Evolutionary conservation across 1,140 invertebrate species (phyloP).

Genomic region (Lepidostoma basale): DNA sequence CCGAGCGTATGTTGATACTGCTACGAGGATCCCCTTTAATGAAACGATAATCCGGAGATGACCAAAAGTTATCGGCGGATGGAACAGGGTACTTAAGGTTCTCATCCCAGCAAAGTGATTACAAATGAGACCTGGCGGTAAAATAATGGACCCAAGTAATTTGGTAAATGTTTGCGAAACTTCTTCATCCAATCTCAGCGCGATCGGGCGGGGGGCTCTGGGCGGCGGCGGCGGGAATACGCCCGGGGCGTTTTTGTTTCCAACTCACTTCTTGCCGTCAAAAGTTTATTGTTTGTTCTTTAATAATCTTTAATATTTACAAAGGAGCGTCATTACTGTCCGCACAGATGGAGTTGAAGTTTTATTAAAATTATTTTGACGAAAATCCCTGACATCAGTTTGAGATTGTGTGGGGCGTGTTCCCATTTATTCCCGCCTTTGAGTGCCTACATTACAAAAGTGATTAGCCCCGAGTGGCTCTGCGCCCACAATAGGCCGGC

Average conservation of each 20-base stretch:
- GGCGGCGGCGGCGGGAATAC: not conserved
- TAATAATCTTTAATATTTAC: slow-evolving; percentile 47
- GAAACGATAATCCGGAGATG: slow-evolving; percentile 11
- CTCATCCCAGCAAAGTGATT: slow-evolving; percentile 35
- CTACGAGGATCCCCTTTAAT: not conserved
- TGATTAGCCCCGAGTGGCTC: slow-evolving; percentile 9
- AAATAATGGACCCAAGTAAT: slow-evolving; percentile 45
- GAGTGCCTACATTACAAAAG: slow-evolving; percentile 18
- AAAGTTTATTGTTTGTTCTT: slow-evolving; percentile 46
- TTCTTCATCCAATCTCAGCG: slow-evolving; percentile 42
- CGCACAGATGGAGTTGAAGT: slow-evolving; percentile 44
- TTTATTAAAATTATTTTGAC: slow-evolving; percentile 44
- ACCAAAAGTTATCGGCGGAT: slow-evolving; percentile 30
- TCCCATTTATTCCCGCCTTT: slow-evolving; percentile 17
- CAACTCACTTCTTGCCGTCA: slow-evolving; percentile 44
- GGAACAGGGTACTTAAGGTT: slow-evolving; percentile 12
- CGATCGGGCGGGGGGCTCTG: not conserved
- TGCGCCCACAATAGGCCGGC: not conserved
- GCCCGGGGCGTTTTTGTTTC: slow-evolving; percentile 43
- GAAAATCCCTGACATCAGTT: slow-evolving; percentile 24
- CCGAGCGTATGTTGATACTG: no score
- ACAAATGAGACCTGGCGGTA: slow-evolving; percentile 43
- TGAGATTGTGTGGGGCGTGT: slow-evolving; percentile 23
- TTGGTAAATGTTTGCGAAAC: slow-evolving; percentile 43
- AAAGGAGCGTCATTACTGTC: slow-evolving; percentile 45